Conservation (phyloP, 2,888 invertebrate genomes). For the Stenotaenia linearis region DNA sequence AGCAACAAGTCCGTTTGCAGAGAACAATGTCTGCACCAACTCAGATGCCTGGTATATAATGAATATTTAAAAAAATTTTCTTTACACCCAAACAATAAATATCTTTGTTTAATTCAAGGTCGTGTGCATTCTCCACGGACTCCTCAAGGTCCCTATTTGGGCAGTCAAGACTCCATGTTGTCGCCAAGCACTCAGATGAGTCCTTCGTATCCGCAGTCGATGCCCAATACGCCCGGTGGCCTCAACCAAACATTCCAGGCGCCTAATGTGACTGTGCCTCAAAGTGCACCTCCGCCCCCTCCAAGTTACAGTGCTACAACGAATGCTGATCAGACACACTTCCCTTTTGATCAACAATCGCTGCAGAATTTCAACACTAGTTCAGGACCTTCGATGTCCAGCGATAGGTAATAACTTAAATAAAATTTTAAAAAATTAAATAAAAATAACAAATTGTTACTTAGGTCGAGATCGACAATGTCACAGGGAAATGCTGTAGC, state of each 20-base stretch:
- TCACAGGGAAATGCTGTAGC: constrained; percentile 36
- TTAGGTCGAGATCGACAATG: neutral
- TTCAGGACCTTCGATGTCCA: neutral
- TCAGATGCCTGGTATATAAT: constrained; percentile 36
- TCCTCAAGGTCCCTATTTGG: constrained; percentile 34
- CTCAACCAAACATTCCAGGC: constrained; percentile 4
- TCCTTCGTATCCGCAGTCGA: constrained; percentile 34
- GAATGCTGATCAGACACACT: constrained; percentile 33
- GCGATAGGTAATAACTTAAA: neutral
- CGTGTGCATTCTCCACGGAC: constrained; percentile 41
- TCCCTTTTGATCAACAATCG: constrained; percentile 35
- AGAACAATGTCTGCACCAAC: constrained; percentile 54
- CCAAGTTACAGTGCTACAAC: constrained; percentile 32
- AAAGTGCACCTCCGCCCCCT: constrained; percentile 34
- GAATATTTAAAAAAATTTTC: neutral
- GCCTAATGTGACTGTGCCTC: neutral
- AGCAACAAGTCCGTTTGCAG: constrained; percentile 56
- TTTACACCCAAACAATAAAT: too few species aligned
- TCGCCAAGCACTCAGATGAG: constrained; percentile 41
- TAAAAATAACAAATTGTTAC: too few species aligned
- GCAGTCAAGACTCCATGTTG: constrained; percentile 42
- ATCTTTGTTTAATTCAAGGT: constrained; percentile 37
- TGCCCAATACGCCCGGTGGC: constrained; percentile 17
- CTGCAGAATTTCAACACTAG: constrained; percentile 30
- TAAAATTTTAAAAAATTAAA: too few species aligned